These are phyloP conservation scores for Stictocephala bisonia DNA, from an alignment of 2,888 invertebrate species.

Conservation along the genomic window DNA sequence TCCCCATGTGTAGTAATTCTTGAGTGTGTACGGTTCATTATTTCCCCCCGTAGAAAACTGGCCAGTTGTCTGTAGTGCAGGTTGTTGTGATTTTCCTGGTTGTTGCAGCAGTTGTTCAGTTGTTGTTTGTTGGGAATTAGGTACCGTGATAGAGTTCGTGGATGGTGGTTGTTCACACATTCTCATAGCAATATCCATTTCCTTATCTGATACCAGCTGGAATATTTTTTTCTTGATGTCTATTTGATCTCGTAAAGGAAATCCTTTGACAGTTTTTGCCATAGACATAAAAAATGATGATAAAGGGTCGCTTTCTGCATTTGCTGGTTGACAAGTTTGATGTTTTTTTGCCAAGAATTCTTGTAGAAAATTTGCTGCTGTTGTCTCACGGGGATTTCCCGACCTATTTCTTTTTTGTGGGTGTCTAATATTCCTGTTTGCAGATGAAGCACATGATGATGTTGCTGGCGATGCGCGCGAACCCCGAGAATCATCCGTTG, in stretches of 20 bases:
- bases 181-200: constrained; percentile 31
- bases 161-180: neutral
- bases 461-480: neutral
- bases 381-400: neutral
- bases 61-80: too few species aligned
- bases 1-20: too few species aligned
- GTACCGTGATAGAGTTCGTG: too few species aligned
- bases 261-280: constrained; percentile 2
- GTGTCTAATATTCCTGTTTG: neutral
- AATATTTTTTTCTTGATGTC: constrained; percentile 14
- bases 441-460: neutral
- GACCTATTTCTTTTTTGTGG: constrained; percentile 9
- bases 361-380: constrained; percentile 15
- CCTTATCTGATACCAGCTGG: constrained; percentile 14
- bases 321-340: neutral
- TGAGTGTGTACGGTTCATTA: too few species aligned
- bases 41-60: too few species aligned
- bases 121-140: too few species aligned
- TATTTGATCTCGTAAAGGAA: constrained; percentile 2
- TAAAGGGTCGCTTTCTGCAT: neutral
- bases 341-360: constrained; percentile 18
- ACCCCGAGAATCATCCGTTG: neutral
- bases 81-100: too few species aligned
- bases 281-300: constrained; percentile 2
- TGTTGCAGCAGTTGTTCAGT: too few species aligned